phyloP scores from a whole-genome alignment of 2,888 invertebrate species.

The Drosophila neotestacea region DNA sequence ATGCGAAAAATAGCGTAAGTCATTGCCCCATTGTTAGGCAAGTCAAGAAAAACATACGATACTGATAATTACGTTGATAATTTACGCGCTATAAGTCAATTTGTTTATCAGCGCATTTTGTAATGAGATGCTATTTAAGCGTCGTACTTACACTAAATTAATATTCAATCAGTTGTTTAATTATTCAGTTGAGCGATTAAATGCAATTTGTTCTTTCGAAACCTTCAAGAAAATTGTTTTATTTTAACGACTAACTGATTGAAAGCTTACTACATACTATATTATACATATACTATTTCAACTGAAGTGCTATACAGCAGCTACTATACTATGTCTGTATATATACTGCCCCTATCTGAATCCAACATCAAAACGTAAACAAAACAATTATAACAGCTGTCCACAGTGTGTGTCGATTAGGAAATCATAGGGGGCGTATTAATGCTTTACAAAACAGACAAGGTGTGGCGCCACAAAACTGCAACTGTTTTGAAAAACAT shows the following conservation, averaged over 20 bases:
- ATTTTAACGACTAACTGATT: conserved; percentile 3
- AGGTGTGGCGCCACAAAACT: no score
- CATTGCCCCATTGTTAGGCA: neutral
- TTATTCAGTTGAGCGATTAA: conserved; percentile 1
- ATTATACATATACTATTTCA: conserved; percentile 5
- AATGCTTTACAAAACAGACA: no score
- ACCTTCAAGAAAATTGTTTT: neutral
- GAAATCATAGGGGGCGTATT: no score
- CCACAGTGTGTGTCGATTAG: conserved; percentile 27
- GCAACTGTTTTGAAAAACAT: no score
- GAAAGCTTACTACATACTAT: conserved; percentile 6
- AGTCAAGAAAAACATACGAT: conserved; percentile 2
- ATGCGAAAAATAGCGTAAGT: neutral
- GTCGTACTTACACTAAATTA: conserved; percentile 42
- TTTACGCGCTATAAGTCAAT: conserved; percentile 5
- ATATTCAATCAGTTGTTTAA: conserved; percentile 2
- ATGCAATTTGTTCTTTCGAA: neutral
- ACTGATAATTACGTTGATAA: conserved; percentile 15
- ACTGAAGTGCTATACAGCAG: conserved; percentile 36
- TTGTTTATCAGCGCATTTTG: conserved; percentile 12
- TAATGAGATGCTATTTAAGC: neutral
- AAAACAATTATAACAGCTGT: conserved; percentile 56
- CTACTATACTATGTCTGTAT: conserved; percentile 12
- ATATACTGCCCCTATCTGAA: conserved; percentile 15
- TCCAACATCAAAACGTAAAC: conserved; percentile 46